Conservation (phyloP, 2,113 vertebrate genomes). For the Cranoglanis bouderius region DNA sequence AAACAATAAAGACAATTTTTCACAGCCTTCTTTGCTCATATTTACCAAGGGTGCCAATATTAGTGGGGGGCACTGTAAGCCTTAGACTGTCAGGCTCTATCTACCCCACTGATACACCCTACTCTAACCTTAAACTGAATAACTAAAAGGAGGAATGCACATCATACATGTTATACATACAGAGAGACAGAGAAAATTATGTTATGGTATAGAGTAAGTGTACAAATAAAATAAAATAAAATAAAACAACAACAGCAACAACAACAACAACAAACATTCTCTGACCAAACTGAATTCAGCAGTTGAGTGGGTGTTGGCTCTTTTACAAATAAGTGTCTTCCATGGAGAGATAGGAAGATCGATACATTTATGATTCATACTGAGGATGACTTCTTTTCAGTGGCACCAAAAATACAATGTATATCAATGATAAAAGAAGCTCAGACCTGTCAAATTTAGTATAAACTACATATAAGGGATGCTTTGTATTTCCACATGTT, state of each 20-base stretch:
- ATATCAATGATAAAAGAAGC: conserved; percentile 2
- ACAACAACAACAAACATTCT: too few species aligned
- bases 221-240: background rate
- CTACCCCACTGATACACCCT: background rate
- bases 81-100: background rate
- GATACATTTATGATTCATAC: conserved; percentile 10
- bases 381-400: background rate
- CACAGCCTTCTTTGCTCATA: too few species aligned
- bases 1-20: too few species aligned
- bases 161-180: background rate
- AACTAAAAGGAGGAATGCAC: background rate
- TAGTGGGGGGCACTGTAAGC: too few species aligned
- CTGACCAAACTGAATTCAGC: conserved; percentile 3
- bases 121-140: background rate
- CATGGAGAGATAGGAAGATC: background rate
- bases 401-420: background rate
- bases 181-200: background rate
- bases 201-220: background rate
- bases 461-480: background rate
- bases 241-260: too few species aligned
- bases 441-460: background rate
- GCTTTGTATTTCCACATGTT: background rate
- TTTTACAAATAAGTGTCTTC: background rate
- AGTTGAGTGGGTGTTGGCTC: conserved; percentile 1
- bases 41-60: too few species aligned